Percentiles rank a stretch among this genome's conserved stretches.
Evolutionary conservation across 2,888 invertebrate genomes (phyloP).

Genomic region (Agapetus fuscipes): DNA sequence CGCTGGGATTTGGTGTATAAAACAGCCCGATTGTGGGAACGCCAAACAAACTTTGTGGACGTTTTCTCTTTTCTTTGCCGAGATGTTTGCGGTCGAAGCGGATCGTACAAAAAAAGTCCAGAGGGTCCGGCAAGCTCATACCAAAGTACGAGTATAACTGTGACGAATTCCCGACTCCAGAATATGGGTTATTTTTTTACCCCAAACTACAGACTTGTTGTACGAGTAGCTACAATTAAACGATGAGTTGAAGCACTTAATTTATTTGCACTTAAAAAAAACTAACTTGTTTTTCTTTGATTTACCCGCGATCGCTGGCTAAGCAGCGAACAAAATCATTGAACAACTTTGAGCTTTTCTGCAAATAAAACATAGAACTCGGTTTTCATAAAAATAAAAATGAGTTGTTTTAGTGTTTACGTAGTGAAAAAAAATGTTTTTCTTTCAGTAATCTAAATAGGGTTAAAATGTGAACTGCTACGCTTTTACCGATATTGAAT

Average conservation of each 20-base stretch:
- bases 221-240: no score
- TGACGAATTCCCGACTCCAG: no score
- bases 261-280: no score
- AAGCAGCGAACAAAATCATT: no score
- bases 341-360: no score
- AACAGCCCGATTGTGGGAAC: conserved; percentile 12
- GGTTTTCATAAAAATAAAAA: background rate
- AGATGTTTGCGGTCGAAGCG: background rate
- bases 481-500: background rate
- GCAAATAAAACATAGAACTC: background rate
- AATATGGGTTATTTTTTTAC: no score
- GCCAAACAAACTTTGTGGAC: conserved; percentile 9
- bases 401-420: background rate
- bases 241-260: no score
- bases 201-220: no score
- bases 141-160: no score
- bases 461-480: background rate
- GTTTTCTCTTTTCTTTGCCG: background rate
- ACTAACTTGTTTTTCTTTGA: no score
- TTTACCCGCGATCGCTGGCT: no score
- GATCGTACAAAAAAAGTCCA: background rate
- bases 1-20: background rate
- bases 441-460: background rate
- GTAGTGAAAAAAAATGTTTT: background rate
- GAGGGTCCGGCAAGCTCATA: no score